Base-by-base conservation (phyloP, 2,888 invertebrate genomes). In the Nowickia ferox region DNA sequence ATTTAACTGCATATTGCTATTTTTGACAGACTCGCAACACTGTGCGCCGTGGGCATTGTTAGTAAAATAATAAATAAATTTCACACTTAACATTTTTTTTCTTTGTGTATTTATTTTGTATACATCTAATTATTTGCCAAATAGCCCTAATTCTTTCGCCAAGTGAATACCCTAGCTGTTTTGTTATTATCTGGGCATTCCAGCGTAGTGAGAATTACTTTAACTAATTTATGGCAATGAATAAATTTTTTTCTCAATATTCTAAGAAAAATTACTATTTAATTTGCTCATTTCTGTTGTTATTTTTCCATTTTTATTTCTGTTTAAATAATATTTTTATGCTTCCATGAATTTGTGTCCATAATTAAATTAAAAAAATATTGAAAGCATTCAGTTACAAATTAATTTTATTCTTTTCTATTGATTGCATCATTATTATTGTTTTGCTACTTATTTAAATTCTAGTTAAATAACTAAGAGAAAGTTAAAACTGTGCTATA, bases 331-430 rank as follows among this genome's bases (percentile, higher is more conserved):
- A 19, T 17, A 10, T 19, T 46, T 40, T 61, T 53, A 5, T 55
- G 10, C 53, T 75, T 46, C 17, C 59, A 48, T 46, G 40, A 46
- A 13, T 71, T 57, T 13, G 55, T 22, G 11, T 53, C 10, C 42
- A 55, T 55, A 79, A 79, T 71, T 79, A 79, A 79, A 65, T 74
- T n/a, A 66, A 61, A 63, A 30, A 19, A 57, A 15, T 55, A 51
- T 53, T 57, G 46, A 63, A 66, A 53, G 30, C 46, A 68, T 81
- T 69, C 44, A 44, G 48, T 75, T 75, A 69, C 77, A 71, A 63
- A 72, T 38, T 38, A 77, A 57, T 69, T 69, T 30, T 30, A 30
- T 30, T 30, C 30, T 68, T 59, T 66, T 68, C 48, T 61, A 61
- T 53, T 48, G 68, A 76, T 76, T 55, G 55, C 65, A 55, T 55